Evolutionary conservation across 2,113 vertebrate genomes (phyloP), one percentile per base, ranked within the genome.

Genomic region (Dasypus novemcinctus): DNA sequence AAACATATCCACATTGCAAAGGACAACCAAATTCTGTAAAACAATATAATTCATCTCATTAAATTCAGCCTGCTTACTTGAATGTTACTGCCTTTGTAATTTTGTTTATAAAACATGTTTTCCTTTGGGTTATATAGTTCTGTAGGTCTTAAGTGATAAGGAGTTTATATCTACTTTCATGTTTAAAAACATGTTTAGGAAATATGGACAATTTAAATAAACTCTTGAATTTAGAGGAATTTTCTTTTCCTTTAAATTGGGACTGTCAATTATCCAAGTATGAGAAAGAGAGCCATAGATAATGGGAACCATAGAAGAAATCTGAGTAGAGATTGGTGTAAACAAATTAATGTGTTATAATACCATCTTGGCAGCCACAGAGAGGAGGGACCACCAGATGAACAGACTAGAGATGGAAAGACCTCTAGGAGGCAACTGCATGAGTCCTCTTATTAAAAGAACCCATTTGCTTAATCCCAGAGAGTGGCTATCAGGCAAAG

Each of bases 171-270:
- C 41, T 90, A 75, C 25, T 75, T 69, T 88, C 52, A 43, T 63
- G 11, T 23, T 71, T 92, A 49, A 25, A 94, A 82, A 80, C 14
- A 59, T 49, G 52, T 27, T 78, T 75, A 80, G 88, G 38, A 85
- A 86, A 93, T 33, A 78, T 57, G 76, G 61, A 82, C 76, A 38
- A 71, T 72, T 63, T 80, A 66, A 75, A 6, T 54, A 66, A 84
- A 76, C 69, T 49, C 27, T 86, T 15, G 14, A 20, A n/a, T 78
- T 31, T 59, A 33, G 5, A 69, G 31, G 23, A 6, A 15, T 97
- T 94, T 89, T 54, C 66, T 94, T 97, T 87, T 87, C 89, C 43
- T 96, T 82, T 68, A 61, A 93, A 84, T 38, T 74, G 31, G 7
- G 2, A 38, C 41, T 84, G 7, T 66, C 57, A n/a, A 46, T 80